Evolutionary conservation across 2,797 vertebrate species (phyloP), one percentile per base, ranked within the genome.

Genomic region (Hirundo rustica): DNA sequence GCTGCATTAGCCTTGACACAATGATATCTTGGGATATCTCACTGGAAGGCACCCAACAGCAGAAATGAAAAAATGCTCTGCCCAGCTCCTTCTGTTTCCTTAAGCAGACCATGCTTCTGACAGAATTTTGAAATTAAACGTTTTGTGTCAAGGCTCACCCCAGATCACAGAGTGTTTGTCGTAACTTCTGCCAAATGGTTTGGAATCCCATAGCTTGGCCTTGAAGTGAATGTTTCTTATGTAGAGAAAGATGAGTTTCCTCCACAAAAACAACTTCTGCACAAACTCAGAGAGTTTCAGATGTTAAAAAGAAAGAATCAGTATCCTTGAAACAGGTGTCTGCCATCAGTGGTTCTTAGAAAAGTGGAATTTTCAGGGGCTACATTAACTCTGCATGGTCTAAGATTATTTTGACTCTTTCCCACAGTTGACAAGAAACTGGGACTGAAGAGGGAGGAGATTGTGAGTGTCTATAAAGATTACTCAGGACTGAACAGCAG

Each of bases 1-100:
- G 89, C 82, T 96, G 89, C 70, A 50, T 88, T 89, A 84, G 70
- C 30, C 79, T 93, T 93, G 73, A 67, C 48, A 40, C 60, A 64
- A 12, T 50, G 61, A 40, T 91, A 92, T 83, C 70, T 91, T 65
- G 29, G 58, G 65, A 83, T 88, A 29, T 79, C 50, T 93, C 32
- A 27, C 27, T 93, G 85, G 73, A 93, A 88, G 45, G 57, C 60
- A 79, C 36, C 44, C 67, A 89, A 57, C 29, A 95, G 55, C 51
- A 91, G 54, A 67, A 72, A 62, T 72, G 58, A 83, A 91, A 89
- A 93, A 89, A 73, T 84, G 40, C 55, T 75, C 19, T 72, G 44
- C 48, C 58, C 48, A 75, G 17, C 21, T 83, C 42, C 34, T 89
- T 88, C 68, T 93, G 40, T 85, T 93, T 80, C 42, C 66, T 67